These are phyloP conservation scores for Cryptotis parvus DNA, from an alignment of 2,113 vertebrate species.

Conservation along the genomic window DNA sequence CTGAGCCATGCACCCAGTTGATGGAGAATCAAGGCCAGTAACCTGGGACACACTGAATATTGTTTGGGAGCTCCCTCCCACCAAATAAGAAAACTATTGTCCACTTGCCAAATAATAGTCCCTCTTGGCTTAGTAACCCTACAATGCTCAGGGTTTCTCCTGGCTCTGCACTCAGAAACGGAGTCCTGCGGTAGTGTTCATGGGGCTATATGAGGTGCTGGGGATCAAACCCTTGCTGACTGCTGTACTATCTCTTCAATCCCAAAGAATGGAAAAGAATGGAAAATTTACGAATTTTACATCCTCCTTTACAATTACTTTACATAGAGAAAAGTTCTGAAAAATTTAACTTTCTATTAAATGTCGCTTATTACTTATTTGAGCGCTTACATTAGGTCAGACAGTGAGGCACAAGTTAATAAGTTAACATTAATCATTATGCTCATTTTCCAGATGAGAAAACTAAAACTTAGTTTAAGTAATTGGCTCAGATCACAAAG, in stretches of 20 bases:
- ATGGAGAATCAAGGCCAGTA: too few species aligned
- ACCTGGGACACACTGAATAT: too few species aligned
- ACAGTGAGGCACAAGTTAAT: background rate
- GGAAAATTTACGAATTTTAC: slow-evolving; percentile 22
- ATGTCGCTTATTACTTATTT: background rate
- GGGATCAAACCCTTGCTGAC: too few species aligned
- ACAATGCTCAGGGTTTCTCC: too few species aligned
- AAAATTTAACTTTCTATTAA: background rate
- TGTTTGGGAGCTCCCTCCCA: too few species aligned
- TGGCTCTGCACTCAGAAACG: too few species aligned
- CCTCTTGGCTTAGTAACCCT: background rate
- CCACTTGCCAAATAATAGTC: background rate
- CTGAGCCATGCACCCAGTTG: too few species aligned
- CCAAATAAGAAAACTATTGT: too few species aligned
- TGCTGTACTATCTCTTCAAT: too few species aligned
- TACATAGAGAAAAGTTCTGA: background rate
- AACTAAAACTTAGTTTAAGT: background rate
- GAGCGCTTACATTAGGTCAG: background rate
- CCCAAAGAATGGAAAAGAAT: background rate
- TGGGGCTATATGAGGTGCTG: too few species aligned
- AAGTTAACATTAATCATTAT: background rate
- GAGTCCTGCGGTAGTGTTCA: too few species aligned
- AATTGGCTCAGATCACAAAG: background rate
- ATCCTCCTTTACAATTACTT: slow-evolving; percentile 26
- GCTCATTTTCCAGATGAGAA: background rate